Evolutionary conservation across 1,140 invertebrate species (phyloP).

Genomic region (Scaptomyza montana): DNA sequence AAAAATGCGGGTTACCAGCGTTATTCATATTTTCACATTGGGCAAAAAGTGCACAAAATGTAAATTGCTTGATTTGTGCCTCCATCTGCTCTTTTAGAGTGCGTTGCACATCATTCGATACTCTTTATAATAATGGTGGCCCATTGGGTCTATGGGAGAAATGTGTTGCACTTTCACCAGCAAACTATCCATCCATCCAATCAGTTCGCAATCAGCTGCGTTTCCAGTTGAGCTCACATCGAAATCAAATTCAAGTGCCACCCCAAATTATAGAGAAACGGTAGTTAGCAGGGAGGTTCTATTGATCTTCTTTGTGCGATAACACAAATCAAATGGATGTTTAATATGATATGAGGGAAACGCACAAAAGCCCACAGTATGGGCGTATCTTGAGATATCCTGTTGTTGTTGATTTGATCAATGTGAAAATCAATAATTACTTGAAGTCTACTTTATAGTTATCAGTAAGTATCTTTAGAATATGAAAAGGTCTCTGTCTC

Average conservation of each 20-base stretch:
- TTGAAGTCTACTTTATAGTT: neutral
- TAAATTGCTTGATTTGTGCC: slow-evolving; percentile 75
- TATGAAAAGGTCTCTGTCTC: no score
- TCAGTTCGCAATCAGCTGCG: neutral
- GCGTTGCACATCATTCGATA: slow-evolving; percentile 55
- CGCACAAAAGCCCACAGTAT: neutral
- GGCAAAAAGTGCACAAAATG: slow-evolving; percentile 62
- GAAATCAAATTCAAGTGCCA: slow-evolving; percentile 53
- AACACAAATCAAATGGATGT: neutral
- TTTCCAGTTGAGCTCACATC: slow-evolving; percentile 50
- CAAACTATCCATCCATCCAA: slow-evolving; percentile 1
- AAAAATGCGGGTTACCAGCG: slow-evolving; percentile 59
- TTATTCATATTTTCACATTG: slow-evolving; percentile 47
- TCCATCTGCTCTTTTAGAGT: neutral
- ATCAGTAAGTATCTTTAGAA: neutral
- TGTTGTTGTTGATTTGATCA: neutral
- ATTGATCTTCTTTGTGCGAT: neutral
- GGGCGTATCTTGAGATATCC: neutral
- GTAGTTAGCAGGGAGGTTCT: neutral
- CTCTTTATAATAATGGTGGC: slow-evolving; percentile 65
- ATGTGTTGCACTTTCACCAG: slow-evolving; percentile 72
- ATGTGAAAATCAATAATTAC: neutral
- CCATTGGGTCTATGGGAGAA: slow-evolving; percentile 68
- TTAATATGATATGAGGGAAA: neutral
- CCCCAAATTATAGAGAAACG: neutral